A percentile compares a stretch with the other conserved stretches of the same genome.
Conservation (phyloP, 2,113 vertebrate genomes). For the Otis tarda region DNA sequence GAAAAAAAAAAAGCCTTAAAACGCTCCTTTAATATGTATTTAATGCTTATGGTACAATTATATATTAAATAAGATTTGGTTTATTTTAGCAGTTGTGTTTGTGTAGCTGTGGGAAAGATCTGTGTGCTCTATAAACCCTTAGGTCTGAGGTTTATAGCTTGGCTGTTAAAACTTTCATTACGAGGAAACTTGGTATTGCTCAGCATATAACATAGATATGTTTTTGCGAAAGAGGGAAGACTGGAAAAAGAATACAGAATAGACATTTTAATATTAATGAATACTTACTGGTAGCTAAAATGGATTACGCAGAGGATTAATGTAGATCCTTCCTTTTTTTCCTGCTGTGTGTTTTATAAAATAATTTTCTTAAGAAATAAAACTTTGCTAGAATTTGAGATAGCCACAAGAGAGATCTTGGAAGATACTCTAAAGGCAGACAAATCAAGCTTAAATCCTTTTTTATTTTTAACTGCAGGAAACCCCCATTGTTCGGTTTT, state of each 20-base stretch:
- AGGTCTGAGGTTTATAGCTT: conserved; percentile 35
- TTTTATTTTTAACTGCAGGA: conserved; percentile 27
- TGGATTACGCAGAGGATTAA: neutral
- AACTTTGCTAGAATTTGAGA: neutral
- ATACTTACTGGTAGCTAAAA: neutral
- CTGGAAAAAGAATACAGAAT: neutral
- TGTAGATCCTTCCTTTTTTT: neutral
- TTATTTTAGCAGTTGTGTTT: conserved; percentile 47
- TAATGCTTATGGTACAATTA: conserved; percentile 67
- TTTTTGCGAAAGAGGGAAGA: neutral
- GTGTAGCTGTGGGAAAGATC: neutral
- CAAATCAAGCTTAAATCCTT: neutral
- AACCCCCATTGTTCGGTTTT: neutral
- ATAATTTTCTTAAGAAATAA: neutral
- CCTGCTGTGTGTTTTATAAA: neutral
- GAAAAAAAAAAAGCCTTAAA: conserved; percentile 70
- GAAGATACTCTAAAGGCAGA: neutral
- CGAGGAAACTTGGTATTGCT: conserved; percentile 17
- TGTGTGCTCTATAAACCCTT: neutral
- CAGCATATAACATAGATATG: neutral
- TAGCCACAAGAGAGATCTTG: neutral
- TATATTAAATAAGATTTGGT: conserved; percentile 57
- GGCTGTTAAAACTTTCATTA: conserved; percentile 34
- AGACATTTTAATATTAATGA: neutral
- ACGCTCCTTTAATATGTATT: conserved; percentile 70